These are phyloP conservation scores for Meda fulgida DNA, from an alignment of 2,797 vertebrate species.

Conservation along the genomic window DNA sequence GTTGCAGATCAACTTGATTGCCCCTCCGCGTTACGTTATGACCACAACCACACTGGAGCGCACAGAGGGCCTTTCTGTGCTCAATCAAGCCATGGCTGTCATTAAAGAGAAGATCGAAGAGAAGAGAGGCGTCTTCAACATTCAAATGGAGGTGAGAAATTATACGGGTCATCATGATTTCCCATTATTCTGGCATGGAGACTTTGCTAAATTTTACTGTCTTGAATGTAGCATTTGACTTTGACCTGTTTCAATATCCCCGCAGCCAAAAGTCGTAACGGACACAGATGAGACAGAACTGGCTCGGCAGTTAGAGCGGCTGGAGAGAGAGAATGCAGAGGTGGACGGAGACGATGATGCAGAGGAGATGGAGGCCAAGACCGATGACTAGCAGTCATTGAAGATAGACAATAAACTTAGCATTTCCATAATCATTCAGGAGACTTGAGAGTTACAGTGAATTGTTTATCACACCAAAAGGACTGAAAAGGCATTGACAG, in stretches of 20 bases:
- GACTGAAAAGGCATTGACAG: constrained; percentile 27
- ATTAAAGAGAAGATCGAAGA: constrained; percentile 99
- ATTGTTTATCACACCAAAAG: constrained; percentile 26
- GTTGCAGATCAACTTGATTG: constrained; percentile 94
- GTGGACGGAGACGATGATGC: constrained; percentile 97
- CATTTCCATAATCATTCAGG: constrained; percentile 22
- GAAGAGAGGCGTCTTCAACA: constrained; percentile 97
- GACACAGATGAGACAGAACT: constrained; percentile 77
- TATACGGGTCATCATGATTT: background rate
- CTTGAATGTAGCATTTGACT: background rate
- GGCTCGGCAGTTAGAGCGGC: constrained; percentile 32
- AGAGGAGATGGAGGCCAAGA: constrained; percentile 97
- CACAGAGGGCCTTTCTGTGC: constrained; percentile 95
- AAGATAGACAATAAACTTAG: background rate
- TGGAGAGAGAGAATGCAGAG: constrained; percentile 89
- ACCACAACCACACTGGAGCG: constrained; percentile 98
- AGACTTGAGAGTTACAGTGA: constrained; percentile 2
- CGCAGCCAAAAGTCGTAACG: constrained; percentile 96
- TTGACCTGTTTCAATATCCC: background rate
- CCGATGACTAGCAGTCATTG: constrained; percentile 83
- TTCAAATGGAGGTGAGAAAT: constrained; percentile 93
- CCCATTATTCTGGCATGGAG: background rate
- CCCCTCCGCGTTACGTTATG: constrained; percentile 98
- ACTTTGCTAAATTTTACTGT: background rate
- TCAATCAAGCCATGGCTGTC: constrained; percentile 98